Evolutionary conservation across 53 echinoderm and acorn worm species (phyloP).

Genomic region (Echinarachnius parma): DNA sequence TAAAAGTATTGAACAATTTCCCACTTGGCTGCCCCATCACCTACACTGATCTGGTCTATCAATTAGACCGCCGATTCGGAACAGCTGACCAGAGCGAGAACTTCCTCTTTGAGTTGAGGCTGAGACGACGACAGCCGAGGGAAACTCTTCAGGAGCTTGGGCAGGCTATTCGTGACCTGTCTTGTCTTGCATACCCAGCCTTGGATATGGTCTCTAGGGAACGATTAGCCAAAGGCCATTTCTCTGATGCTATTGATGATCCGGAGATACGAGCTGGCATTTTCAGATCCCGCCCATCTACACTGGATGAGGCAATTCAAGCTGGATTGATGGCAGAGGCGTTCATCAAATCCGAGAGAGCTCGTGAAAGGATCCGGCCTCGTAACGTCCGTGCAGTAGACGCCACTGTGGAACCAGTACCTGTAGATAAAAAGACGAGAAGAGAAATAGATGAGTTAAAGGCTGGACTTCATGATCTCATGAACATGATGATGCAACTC

Average conservation of each 20-base stretch:
- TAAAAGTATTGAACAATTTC: slow-evolving; percentile 9
- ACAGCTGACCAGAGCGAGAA: background rate
- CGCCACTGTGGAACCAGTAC: background rate
- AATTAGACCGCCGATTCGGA: slow-evolving; percentile 8
- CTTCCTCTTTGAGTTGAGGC: slow-evolving; percentile 1
- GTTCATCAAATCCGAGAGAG: slow-evolving; percentile 2
- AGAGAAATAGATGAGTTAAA: slow-evolving; percentile 29
- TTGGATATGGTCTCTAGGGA: background rate
- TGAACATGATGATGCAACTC: background rate
- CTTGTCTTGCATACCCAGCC: slow-evolving; percentile 8
- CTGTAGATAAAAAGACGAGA: slow-evolving; percentile 11
- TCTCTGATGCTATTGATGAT: slow-evolving; percentile 18
- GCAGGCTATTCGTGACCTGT: slow-evolving; percentile 11
- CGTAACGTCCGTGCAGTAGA: slow-evolving; percentile 30
- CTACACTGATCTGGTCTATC: background rate
- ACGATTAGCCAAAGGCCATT: slow-evolving; percentile 18
- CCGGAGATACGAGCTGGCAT: background rate
- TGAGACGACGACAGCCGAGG: slow-evolving; percentile 1
- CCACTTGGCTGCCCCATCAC: background rate
- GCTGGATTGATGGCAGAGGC: slow-evolving; percentile 25
- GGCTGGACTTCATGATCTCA: background rate
- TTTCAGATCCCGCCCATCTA: background rate
- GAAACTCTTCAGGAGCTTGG: slow-evolving; percentile 19
- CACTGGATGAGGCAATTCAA: slow-evolving; percentile 5
- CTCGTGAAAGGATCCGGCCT: slow-evolving; percentile 1